These are phyloP conservation scores for Lepidonotus clava DNA, from an alignment of 2,888 invertebrate genomes.

Conservation along the genomic window DNA sequence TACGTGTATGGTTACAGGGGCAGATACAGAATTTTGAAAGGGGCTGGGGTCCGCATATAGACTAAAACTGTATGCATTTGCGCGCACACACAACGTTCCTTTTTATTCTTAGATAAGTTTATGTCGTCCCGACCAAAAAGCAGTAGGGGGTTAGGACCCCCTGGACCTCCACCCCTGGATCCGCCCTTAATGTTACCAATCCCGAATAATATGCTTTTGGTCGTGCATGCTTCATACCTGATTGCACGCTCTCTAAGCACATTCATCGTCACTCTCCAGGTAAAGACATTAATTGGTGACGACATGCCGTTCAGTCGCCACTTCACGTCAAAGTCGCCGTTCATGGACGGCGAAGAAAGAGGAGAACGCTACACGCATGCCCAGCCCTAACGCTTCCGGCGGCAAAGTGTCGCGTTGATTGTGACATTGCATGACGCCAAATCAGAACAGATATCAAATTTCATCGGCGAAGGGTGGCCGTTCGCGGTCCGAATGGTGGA, in stretches of 20 bases:
- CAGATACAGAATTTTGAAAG: too few relatives aligned
- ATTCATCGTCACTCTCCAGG: neutral
- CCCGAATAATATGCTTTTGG: too few relatives aligned
- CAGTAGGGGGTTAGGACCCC: too few relatives aligned
- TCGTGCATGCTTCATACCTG: neutral
- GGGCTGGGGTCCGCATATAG: too few relatives aligned
- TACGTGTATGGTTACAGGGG: too few relatives aligned
- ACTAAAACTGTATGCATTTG: too few relatives aligned
- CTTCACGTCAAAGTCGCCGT: neutral
- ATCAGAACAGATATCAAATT: slow-evolving; percentile 27
- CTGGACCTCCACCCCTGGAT: too few relatives aligned
- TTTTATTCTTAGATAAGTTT: too few relatives aligned
- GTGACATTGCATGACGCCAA: neutral
- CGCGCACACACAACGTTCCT: too few relatives aligned
- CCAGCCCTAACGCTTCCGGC: neutral
- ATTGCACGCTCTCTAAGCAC: neutral
- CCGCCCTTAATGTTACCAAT: too few relatives aligned
- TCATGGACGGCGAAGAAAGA: neutral
- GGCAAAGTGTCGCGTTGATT: slow-evolving; percentile 6
- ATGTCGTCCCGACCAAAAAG: too few relatives aligned
- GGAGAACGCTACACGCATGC: slow-evolving; percentile 20
- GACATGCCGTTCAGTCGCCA: neutral
- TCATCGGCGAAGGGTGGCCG: neutral
- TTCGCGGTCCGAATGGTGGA: neutral
- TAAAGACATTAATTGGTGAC: neutral